Evolutionary conservation across 2,113 vertebrate species (phyloP), one percentile per base, ranked within the genome.

Genomic region (Ibidorhyncha struthersii): DNA sequence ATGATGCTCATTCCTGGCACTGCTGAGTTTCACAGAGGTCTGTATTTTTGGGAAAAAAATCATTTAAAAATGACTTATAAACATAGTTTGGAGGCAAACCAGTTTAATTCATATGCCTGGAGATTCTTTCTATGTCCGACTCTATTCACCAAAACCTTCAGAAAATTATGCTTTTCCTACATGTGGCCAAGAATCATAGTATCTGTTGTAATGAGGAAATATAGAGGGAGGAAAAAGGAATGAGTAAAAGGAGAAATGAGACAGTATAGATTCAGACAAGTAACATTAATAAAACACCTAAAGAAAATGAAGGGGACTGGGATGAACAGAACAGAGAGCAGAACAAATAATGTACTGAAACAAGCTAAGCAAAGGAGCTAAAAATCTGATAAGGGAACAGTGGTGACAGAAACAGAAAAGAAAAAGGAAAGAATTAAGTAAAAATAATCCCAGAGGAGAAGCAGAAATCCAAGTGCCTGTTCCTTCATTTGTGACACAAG

Each of bases 1-100:
- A 63, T 0, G 0, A 1, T 53, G 11, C 14, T 43, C 12, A 27
- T 43, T 78, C 12, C 8, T 43, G n/a, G 15, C 4, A 66, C 6
- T 6, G 30, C 12, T 13, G 34, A 41, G 2, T 40, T 82, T 80
- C 38, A 40, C 8, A 79, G 4, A 81, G 7, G 3, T 34, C 21
- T 1, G 1, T 30, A 12, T 80, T 87, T 93, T 80, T 49, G 76
- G 76, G 27, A 84, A 71, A 87, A 71, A 72, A 79, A 69, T 32
- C 12, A 2, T 55, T 82, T 71, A 27, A 34, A 74, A 96, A 59
- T 55, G 1, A 34, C 34, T 40, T 23, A 21, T 40, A 59, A 82
- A 34, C 49, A 22, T 55, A 52, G 3, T 78, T 53, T 66, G n/a
- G 12, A 59, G 6, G 14, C 5, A 77, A 49, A 85, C 8, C 3